These are phyloP conservation scores for Tetropium fuscum DNA, from an alignment of 2,888 invertebrate species.

Conservation along the genomic window DNA sequence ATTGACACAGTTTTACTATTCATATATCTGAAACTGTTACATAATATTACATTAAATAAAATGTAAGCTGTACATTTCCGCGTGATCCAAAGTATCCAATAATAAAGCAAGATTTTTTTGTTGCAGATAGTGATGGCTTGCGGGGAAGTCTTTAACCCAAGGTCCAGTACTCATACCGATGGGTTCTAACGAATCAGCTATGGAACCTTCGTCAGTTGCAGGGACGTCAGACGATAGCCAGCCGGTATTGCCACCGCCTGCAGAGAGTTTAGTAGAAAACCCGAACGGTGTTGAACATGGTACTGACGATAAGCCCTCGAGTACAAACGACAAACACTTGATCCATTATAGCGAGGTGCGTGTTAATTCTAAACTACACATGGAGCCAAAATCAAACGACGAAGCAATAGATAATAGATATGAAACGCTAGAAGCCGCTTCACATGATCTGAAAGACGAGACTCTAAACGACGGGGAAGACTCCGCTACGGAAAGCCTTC, in stretches of 20 bases:
- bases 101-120: too few species aligned
- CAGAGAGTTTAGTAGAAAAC: neutral
- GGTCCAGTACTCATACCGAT: conserved; percentile 33
- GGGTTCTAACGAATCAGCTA: conserved; percentile 51
- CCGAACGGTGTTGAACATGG: conserved; percentile 15
- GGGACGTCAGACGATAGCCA: conserved; percentile 23
- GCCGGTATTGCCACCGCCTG: neutral
- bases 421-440: conserved; percentile 31
- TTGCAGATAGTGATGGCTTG: conserved; percentile 42
- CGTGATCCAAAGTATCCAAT: too few species aligned
- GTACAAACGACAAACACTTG: conserved; percentile 42
- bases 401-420: conserved; percentile 45
- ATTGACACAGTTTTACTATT: too few species aligned
- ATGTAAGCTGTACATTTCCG: too few species aligned
- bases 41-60: too few species aligned
- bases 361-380: conserved; percentile 53
- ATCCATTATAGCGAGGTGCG: conserved; percentile 44
- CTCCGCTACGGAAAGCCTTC: conserved; percentile 73
- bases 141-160: conserved; percentile 21
- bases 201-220: conserved; percentile 26
- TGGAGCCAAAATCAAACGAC: conserved; percentile 53
- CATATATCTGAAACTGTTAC: too few species aligned
- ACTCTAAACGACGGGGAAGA: conserved; percentile 71
- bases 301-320: conserved; percentile 41
- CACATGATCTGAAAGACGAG: conserved; percentile 44